A percentile compares a stretch with the other conserved stretches of the same genome.
Evolutionary conservation across 2,113 vertebrate genomes (phyloP).

Genomic region (Anguilla rostrata): DNA sequence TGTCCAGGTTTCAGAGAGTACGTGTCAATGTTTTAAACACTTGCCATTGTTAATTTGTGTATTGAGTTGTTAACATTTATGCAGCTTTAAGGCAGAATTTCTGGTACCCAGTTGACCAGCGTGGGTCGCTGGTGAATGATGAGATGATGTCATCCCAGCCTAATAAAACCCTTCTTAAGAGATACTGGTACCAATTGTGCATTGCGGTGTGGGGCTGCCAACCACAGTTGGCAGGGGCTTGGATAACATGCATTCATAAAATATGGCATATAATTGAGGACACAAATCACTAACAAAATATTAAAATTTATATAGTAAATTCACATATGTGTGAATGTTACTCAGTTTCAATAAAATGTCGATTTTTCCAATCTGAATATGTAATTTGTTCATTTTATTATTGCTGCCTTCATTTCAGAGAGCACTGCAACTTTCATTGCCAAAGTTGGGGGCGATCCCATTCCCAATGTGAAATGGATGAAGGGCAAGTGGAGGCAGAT

Average conservation of each 20-base stretch:
- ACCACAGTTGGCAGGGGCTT: constrained; percentile 26
- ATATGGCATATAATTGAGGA: not conserved
- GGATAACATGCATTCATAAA: constrained; percentile 50
- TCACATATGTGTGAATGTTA: not conserved
- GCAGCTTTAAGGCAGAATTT: no score
- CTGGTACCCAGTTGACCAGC: no score
- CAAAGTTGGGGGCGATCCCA: constrained; percentile 95
- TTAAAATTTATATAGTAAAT: no score
- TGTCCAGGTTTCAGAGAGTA: constrained; percentile 84
- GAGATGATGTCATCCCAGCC: no score
- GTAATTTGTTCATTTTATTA: not conserved
- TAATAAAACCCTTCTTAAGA: no score
- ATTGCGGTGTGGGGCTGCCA: no score
- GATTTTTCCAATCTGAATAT: not conserved
- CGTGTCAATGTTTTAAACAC: constrained; percentile 54
- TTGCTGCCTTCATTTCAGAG: constrained; percentile 69
- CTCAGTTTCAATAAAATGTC: not conserved
- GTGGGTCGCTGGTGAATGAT: no score
- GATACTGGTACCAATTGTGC: no score
- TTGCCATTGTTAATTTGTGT: no score
- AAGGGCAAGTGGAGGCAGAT: constrained; percentile 98
- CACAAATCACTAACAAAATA: no score
- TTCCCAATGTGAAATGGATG: constrained; percentile 96
- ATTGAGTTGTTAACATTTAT: no score
- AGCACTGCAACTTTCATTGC: constrained; percentile 89